Base-by-base conservation (phyloP, 1,140 invertebrate genomes). In the Wiebesia pumilae region DNA sequence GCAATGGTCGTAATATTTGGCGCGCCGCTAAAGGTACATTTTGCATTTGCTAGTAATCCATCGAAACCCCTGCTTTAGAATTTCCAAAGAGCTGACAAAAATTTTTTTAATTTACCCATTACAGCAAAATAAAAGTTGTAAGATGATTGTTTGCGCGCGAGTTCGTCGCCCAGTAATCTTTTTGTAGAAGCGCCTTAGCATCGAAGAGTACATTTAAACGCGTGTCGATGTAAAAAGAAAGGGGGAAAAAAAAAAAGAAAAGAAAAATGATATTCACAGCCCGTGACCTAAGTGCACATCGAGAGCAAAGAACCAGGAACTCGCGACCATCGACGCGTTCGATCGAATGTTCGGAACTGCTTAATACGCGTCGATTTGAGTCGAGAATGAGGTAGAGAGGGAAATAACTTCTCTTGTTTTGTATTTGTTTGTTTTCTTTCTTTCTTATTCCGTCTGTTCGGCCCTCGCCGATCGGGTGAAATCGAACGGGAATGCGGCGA, bases 401-500 rank as follows among this genome's bases (percentile, higher is more conserved):
- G 7, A 2, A 27, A 27, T 40, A 40, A 40, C 62, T 79, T 14
- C 33, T 79, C 51, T 79, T 33, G 24, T 54, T 51, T 47, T 47
- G 43, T 12, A n/a, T 47, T 51, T 58, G 77, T 62, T 10, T 79
- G 51, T 58, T 51, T 58, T 79, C 24, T 21, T 16, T 79, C 67
- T 33, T 58, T 58, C 77, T 54, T 54, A 51, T 54, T 51, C 43
- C 19, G n/a, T 33, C 67, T 30, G 38, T 54, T 1, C 27, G 51
- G 69, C 12, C 33, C 27, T 58, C 12, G 30, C 62, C 73, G 54
- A 78, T 84, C 38, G 65, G 58, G 84, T 80, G 78, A 85, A 80
- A 81, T 80, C 84, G 84, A 85, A 73, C 77, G 78, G 78, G 62
- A 69, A 85, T 80, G 77, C 73, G 35, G 47, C 38, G 82, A 83